A percentile compares a stretch with the other conserved stretches of the same genome.
phyloP scores from a whole-genome alignment of 2,888 invertebrate species.

The Cryptocheilus praepositus region DNA sequence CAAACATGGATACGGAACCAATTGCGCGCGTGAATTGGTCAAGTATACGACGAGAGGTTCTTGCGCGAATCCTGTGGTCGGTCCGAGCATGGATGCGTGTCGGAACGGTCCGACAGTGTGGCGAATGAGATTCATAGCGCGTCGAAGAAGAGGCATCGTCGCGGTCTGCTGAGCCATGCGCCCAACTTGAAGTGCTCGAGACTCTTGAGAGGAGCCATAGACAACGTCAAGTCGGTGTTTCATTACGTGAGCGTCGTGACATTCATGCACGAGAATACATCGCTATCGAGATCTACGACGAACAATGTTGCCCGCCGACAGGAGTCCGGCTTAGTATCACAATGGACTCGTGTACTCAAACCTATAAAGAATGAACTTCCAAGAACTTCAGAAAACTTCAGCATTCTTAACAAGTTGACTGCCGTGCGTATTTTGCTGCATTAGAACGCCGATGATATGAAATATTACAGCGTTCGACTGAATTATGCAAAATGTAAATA shows the following conservation, averaged over 20 bases:
- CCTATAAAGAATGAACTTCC: too few species aligned
- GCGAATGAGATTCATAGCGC: slow-evolving; percentile 41
- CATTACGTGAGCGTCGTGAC: slow-evolving; percentile 1
- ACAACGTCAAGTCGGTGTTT: slow-evolving; percentile 5
- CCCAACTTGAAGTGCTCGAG: neutral
- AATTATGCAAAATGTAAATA: too few species aligned
- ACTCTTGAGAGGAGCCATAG: neutral
- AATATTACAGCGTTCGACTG: too few species aligned
- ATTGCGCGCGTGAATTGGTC: slow-evolving; percentile 9
- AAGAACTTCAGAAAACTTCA: too few species aligned
- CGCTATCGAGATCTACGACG: too few species aligned
- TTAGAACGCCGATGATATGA: too few species aligned
- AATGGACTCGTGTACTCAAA: too few species aligned
- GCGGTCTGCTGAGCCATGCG: slow-evolving; percentile 4
- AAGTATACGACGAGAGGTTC: neutral
- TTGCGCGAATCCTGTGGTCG: slow-evolving; percentile 21
- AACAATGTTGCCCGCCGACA: slow-evolving; percentile 7
- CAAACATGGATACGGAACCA: slow-evolving; percentile 4
- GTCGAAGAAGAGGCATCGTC: slow-evolving; percentile 28
- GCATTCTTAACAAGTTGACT: too few species aligned
- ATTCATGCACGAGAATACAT: neutral
- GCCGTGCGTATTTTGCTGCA: too few species aligned
- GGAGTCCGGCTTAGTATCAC: slow-evolving; percentile 29
- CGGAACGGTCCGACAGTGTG: slow-evolving; percentile 36
- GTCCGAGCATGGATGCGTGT: slow-evolving; percentile 25